Percentiles rank a stretch among this genome's conserved stretches.
phyloP scores from a whole-genome alignment of 2,888 invertebrate genomes.

The Mongoloraphidia duomilia region DNA sequence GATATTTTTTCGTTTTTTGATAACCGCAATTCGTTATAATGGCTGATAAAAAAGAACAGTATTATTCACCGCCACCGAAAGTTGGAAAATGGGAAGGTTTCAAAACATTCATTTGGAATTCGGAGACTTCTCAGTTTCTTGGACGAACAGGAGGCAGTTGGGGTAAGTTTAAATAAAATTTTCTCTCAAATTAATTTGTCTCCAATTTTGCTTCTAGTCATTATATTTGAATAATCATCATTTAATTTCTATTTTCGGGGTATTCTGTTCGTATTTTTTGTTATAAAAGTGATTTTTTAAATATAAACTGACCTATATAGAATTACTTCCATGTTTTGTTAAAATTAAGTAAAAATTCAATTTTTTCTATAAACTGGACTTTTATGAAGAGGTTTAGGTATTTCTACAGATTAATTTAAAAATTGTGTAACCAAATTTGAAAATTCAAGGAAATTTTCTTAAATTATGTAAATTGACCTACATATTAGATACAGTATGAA shows the following conservation, averaged over 20 bases:
- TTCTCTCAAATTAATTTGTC: neutral
- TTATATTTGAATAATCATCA: neutral
- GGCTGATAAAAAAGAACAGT: constrained; percentile 73
- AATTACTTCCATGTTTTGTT: too few relatives aligned
- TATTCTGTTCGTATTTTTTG: neutral
- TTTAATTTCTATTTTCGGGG: neutral
- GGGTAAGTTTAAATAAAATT: constrained; percentile 56
- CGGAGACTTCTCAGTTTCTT: constrained; percentile 80
- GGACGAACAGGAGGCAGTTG: constrained; percentile 87
- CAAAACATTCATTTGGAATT: constrained; percentile 78
- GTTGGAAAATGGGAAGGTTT: constrained; percentile 77
- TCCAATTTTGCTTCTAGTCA: neutral
- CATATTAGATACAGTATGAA: too few relatives aligned
- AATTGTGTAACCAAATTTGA: too few relatives aligned
- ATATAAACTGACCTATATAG: neutral
- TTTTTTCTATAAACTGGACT: too few relatives aligned
- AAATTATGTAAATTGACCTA: too few relatives aligned
- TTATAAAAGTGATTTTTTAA: neutral
- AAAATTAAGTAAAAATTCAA: too few relatives aligned
- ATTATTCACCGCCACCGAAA: constrained; percentile 65
- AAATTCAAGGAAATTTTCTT: too few relatives aligned
- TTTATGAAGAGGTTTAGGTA: too few relatives aligned
- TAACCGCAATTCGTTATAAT: constrained; percentile 28
- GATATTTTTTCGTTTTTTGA: too few relatives aligned
- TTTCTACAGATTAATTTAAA: too few relatives aligned